Conservation (phyloP, 1,140 invertebrate species). For the Sarcophaga peregrina region DNA sequence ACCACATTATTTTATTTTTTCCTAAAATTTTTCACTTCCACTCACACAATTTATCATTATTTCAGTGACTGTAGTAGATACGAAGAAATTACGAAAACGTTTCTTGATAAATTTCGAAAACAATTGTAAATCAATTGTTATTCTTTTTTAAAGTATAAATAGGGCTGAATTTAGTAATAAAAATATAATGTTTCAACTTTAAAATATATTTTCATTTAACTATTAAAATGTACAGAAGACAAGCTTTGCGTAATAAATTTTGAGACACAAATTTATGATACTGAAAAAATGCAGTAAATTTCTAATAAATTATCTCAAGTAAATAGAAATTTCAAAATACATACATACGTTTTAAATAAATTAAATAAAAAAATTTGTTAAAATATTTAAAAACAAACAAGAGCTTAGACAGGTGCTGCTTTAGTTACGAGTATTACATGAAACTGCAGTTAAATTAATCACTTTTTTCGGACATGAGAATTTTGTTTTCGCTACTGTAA, state of each 20-base stretch:
- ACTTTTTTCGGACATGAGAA: background rate
- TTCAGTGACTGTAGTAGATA: too few relatives aligned
- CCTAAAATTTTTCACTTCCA: too few relatives aligned
- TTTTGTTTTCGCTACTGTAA: background rate
- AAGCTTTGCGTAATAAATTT: background rate
- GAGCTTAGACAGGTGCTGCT: background rate
- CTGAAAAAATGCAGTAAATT: background rate
- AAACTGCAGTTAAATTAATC: constrained; percentile 2
- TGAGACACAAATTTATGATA: background rate
- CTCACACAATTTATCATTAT: too few relatives aligned
- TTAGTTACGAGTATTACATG: background rate
- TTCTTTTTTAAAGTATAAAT: background rate
- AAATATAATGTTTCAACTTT: background rate
- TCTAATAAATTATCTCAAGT: background rate
- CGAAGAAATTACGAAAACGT: too few relatives aligned
- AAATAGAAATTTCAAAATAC: too few relatives aligned
- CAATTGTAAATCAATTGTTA: too few relatives aligned
- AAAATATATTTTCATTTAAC: too few relatives aligned
- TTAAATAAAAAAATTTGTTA: background rate
- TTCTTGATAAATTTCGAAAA: too few relatives aligned
- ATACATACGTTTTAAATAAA: background rate
- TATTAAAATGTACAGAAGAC: too few relatives aligned
- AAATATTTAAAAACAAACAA: background rate
- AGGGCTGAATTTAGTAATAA: background rate
- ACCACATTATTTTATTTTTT: too few relatives aligned